phyloP scores from a whole-genome alignment of 2,797 vertebrate species.

The Eutrigla gurnardus region DNA sequence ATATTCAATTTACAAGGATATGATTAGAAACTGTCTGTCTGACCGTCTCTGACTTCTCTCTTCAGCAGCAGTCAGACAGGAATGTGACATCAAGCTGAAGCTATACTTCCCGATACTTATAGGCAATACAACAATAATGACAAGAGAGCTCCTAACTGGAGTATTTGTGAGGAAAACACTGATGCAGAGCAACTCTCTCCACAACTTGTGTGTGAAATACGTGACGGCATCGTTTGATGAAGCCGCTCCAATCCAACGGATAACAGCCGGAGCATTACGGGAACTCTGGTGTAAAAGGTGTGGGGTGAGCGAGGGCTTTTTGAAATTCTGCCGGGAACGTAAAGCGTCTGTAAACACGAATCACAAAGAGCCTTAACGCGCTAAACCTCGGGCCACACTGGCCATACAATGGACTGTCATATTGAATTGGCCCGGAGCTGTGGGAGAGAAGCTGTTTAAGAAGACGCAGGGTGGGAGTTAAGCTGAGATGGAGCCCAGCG shows the following conservation, averaged over 20 bases:
- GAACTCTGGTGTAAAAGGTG: constrained; percentile 67
- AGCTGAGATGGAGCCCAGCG: constrained; percentile 67
- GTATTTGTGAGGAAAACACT: constrained; percentile 20
- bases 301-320: constrained; percentile 44
- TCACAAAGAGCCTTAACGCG: constrained; percentile 73
- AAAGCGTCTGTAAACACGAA: constrained; percentile 77
- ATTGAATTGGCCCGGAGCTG: constrained; percentile 74
- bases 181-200: constrained; percentile 20
- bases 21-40: constrained; percentile 1
- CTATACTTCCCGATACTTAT: background rate
- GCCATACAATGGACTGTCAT: constrained; percentile 74
- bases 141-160: background rate
- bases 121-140: background rate
- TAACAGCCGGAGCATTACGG: constrained; percentile 63
- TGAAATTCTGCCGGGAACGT: constrained; percentile 59
- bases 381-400: constrained; percentile 74
- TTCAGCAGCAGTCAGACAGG: background rate
- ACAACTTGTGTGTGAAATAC: constrained; percentile 49
- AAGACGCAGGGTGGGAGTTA: constrained; percentile 75
- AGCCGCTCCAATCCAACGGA: constrained; percentile 49
- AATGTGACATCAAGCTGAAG: background rate
- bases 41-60: background rate
- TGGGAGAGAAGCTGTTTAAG: constrained; percentile 73
- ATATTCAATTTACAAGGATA: background rate
- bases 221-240: constrained; percentile 60